These are phyloP conservation scores for Caprella mutica DNA, from an alignment of 2,888 invertebrate species.

Conservation along the genomic window DNA sequence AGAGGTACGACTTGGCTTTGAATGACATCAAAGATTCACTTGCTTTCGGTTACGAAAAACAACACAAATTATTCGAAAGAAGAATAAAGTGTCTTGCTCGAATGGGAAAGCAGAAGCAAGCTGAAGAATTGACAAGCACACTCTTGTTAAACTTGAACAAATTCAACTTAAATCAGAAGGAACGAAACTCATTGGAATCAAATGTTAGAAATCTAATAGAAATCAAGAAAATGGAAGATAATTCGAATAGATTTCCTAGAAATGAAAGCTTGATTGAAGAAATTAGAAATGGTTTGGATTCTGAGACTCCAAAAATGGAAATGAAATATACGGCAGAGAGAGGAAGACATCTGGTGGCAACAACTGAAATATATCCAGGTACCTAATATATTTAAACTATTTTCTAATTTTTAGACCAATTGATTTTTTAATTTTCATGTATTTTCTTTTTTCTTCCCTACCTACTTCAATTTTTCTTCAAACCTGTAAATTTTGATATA, in stretches of 20 bases:
- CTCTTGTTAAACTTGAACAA: background rate
- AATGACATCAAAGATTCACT: slow-evolving; percentile 56
- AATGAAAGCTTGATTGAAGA: too few relatives aligned
- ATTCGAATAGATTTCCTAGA: too few relatives aligned
- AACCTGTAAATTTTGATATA: too few relatives aligned
- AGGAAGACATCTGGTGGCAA: slow-evolving; percentile 25
- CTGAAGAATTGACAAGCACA: slow-evolving; percentile 5
- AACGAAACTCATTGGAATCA: background rate
- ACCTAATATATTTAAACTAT: too few relatives aligned
- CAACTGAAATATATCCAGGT: slow-evolving; percentile 24
- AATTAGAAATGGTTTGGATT: background rate
- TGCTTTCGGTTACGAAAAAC: slow-evolving; percentile 51
- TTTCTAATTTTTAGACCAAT: too few relatives aligned
- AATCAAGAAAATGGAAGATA: too few relatives aligned
- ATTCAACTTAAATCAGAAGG: slow-evolving; percentile 16
- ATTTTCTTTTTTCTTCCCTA: too few relatives aligned
- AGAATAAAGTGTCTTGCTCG: slow-evolving; percentile 35
- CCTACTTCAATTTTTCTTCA: too few relatives aligned
- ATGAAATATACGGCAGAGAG: slow-evolving; percentile 18
- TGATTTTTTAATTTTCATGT: too few relatives aligned
- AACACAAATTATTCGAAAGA: slow-evolving; percentile 51
- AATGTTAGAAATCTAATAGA: slow-evolving; percentile 12
- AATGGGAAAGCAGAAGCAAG: slow-evolving; percentile 17
- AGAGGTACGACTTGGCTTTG: slow-evolving; percentile 54
- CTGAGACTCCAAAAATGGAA: slow-evolving; percentile 8